Evolutionary conservation across 2,113 vertebrate genomes (phyloP), one percentile per base, ranked within the genome.

Genomic region (Poecile atricapillus): DNA sequence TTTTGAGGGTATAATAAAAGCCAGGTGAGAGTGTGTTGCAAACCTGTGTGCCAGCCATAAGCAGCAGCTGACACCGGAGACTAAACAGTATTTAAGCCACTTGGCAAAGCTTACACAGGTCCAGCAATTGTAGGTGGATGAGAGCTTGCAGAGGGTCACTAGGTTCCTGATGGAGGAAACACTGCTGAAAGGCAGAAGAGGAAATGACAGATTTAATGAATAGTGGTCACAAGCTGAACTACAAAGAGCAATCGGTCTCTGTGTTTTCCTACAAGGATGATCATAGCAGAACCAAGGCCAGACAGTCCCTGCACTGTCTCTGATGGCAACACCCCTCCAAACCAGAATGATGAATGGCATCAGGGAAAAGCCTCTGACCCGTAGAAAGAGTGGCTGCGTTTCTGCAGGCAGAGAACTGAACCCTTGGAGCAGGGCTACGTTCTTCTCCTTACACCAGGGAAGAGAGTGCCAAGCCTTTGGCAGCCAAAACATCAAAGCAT

Each of bases 151-250:
- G 86, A 70, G n/a, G 33, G 83, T 94, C 96, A 91, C 92, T 81
- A 75, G 93, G 73, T 75, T 95, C 80, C 83, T 81, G 93, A 96
- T 95, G 93, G 71, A 97, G 95, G 95, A 97, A 97, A 91, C n/a
- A 25, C 60, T 0, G 76, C 91, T 97, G 95, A 97, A 95, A 96
- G 89, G 94, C 94, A 89, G 94, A 84, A 83, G 80, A 84, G 91
- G 96, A 95, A 96, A 95, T 89, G 95, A 96, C 93, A 95, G 91
- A 89, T 96, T 93, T 87, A 93, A 75, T 92, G 89, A 93, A 83
- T 3, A 55, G 83, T 31, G 79, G 60, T 87, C 83, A 78, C 60
- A 83, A 75, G 87, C 89, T 89, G 43, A 86, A 74, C 83, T 90
- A 92, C 83, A 68, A 94, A 93, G 86, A 86, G 86, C 43, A 70